Conservation (phyloP, 1,140 invertebrate genomes). For the Drosophila orena region DNA sequence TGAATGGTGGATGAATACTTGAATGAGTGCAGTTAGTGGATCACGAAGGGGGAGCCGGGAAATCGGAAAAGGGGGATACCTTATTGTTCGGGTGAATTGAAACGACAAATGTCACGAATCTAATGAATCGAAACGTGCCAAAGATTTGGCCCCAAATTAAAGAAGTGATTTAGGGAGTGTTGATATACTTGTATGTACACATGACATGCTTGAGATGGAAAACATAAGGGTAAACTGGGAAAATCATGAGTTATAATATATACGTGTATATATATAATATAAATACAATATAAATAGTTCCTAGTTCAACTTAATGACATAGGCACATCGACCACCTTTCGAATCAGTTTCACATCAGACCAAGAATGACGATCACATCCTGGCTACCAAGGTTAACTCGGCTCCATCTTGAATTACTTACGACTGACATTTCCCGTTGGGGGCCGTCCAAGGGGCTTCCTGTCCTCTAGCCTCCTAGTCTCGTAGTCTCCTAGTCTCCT, state of each 20-base stretch:
- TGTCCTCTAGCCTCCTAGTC: not conserved
- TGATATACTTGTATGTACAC: not conserved
- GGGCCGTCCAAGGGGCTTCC: not conserved
- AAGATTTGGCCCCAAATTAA: constrained; percentile 58
- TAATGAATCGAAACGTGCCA: constrained; percentile 82
- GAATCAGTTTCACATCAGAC: not conserved
- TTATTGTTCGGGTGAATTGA: constrained; percentile 76
- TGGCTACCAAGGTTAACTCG: constrained; percentile 17
- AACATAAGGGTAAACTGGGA: too few relatives aligned
- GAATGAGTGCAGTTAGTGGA: constrained; percentile 57
- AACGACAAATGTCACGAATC: constrained; percentile 81
- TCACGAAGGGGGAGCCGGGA: not conserved
- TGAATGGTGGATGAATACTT: constrained; percentile 78
- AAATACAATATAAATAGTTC: too few relatives aligned
- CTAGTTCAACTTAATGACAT: too few relatives aligned
- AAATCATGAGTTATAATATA: too few relatives aligned
- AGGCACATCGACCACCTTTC: not conserved
- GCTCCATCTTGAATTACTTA: constrained; percentile 71
- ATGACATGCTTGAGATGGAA: too few relatives aligned
- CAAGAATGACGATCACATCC: constrained; percentile 4
- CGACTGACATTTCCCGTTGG: constrained; percentile 43
- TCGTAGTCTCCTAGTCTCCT: too few relatives aligned
- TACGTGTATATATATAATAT: too few relatives aligned
- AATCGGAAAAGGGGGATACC: constrained; percentile 11
- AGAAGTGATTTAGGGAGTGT: not conserved